Percentiles rank a stretch among this genome's conserved stretches.
Conservation (phyloP, 2,888 invertebrate genomes). For the Dastarcus helophoroides region DNA sequence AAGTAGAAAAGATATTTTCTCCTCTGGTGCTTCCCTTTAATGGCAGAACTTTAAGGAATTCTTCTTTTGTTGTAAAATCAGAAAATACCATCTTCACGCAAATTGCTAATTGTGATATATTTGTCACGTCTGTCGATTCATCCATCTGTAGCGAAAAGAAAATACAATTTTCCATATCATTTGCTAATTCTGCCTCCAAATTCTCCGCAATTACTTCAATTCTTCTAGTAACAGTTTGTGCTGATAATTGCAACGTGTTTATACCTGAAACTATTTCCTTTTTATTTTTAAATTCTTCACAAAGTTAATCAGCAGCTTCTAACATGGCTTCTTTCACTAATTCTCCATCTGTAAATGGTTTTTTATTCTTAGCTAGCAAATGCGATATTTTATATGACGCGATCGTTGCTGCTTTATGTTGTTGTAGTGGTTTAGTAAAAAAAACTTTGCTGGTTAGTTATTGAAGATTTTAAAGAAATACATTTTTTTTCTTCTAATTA, state of each 20-base stretch:
- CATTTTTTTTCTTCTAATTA: slow-evolving; percentile 11
- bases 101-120: slow-evolving; percentile 16
- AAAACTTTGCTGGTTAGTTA: slow-evolving; percentile 10
- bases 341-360: slow-evolving; percentile 17
- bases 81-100: slow-evolving; percentile 17
- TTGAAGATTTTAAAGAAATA: slow-evolving; percentile 7
- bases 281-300: slow-evolving; percentile 16
- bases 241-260: slow-evolving; percentile 11
- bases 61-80: no score
- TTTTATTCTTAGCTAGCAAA: slow-evolving; percentile 17
- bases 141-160: slow-evolving; percentile 17
- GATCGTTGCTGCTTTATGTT: slow-evolving; percentile 13
- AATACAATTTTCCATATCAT: slow-evolving; percentile 12
- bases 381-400: slow-evolving; percentile 15
- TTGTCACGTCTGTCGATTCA: slow-evolving; percentile 18
- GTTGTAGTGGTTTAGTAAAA: slow-evolving; percentile 13
- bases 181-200: slow-evolving; percentile 11
- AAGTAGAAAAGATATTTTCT: slow-evolving; percentile 16
- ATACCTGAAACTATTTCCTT: slow-evolving; percentile 14
- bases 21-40: slow-evolving; percentile 16
- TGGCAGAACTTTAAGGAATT: slow-evolving; percentile 17
- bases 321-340: slow-evolving; percentile 15
- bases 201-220: slow-evolving; percentile 11
- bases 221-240: slow-evolving; percentile 12
- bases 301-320: slow-evolving; percentile 14